A percentile compares a stretch with the other conserved stretches of the same genome.
Evolutionary conservation across 2,797 vertebrate species (phyloP).

Genomic region (Dallia pectoralis): DNA sequence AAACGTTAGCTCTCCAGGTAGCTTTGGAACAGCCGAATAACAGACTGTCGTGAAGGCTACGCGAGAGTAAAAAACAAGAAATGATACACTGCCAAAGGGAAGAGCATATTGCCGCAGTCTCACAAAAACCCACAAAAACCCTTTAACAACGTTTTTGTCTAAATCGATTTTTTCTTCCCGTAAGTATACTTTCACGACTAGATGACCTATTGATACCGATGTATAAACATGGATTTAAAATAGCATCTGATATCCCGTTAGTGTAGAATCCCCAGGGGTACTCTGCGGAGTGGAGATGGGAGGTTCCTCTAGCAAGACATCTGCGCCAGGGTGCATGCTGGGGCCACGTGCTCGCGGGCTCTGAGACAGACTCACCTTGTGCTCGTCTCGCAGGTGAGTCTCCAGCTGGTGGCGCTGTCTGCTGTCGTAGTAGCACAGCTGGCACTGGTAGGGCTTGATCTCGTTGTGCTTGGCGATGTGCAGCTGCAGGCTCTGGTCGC

Average conservation of each 20-base stretch:
- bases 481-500: slow-evolving; percentile 89
- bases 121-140: too few species aligned
- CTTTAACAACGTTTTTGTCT: too few species aligned
- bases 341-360: not conserved
- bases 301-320: not conserved
- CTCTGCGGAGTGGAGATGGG: too few species aligned
- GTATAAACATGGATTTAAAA: too few species aligned
- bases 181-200: too few species aligned
- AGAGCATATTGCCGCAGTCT: not conserved
- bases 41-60: not conserved
- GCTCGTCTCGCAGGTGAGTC: slow-evolving; percentile 89
- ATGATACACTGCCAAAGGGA: not conserved
- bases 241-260: too few species aligned
- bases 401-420: slow-evolving; percentile 89
- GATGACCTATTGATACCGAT: too few species aligned
- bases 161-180: too few species aligned
- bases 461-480: slow-evolving; percentile 96
- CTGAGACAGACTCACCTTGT: slow-evolving; percentile 83
- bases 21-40: not conserved
- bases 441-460: slow-evolving; percentile 95
- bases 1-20: not conserved
- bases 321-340: slow-evolving; percentile 1
- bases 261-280: too few species aligned
- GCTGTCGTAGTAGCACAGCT: slow-evolving; percentile 97
- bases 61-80: not conserved